These are phyloP conservation scores for Conus canariensis DNA, from an alignment of 2,888 invertebrate genomes.

Conservation along the genomic window DNA sequence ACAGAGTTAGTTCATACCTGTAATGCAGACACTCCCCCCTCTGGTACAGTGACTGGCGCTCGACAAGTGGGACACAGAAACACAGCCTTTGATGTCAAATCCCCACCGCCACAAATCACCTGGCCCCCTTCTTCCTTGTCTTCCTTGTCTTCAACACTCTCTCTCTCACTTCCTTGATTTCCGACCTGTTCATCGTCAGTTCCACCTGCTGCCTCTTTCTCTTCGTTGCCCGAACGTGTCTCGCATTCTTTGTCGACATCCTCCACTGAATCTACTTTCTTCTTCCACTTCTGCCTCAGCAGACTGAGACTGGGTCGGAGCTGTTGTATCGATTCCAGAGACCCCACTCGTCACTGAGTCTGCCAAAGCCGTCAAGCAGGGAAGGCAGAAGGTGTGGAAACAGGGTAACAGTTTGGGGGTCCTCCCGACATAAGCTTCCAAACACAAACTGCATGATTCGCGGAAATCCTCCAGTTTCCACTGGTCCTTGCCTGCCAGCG, in stretches of 20 bases:
- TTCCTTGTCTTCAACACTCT: no score
- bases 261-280: no score
- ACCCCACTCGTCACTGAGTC: not conserved
- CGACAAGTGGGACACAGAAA: conserved; percentile 12
- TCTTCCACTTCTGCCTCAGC: not conserved
- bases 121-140: no score
- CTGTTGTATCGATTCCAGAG: not conserved
- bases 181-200: no score
- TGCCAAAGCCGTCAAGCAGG: not conserved
- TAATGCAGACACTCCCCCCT: not conserved
- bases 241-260: no score
- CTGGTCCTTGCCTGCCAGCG: not conserved
- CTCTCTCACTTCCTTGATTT: no score
- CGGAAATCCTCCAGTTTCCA: not conserved
- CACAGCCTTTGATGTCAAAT: not conserved
- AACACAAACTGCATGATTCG: not conserved
- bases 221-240: not conserved
- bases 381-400: conserved; percentile 10
- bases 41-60: not conserved
- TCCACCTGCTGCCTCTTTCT: not conserved
- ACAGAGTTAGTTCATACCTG: no score
- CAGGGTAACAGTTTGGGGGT: conserved; percentile 21
- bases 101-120: not conserved
- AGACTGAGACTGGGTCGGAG: not conserved
- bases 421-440: not conserved